Base-by-base conservation (phyloP, 2,113 vertebrate genomes). In the Protobothrops mucrosquamatus region DNA sequence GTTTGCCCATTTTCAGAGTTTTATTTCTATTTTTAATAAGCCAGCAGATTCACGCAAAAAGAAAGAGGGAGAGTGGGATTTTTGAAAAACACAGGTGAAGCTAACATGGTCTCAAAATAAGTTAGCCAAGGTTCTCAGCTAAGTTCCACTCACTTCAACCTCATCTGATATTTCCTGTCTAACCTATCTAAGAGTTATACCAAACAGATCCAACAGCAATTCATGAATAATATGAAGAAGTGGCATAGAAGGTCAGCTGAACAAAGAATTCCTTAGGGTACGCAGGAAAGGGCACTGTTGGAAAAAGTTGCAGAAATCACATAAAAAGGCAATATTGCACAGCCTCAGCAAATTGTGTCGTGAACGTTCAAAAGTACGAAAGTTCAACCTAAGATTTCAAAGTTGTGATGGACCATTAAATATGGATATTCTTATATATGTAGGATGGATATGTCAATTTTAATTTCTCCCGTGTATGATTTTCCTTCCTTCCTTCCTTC, bases 171-270 rank as follows among this genome's bases (percentile, higher is more conserved):
- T 34, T 26, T 3, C n/a, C 52, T 51, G 52, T 69, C 89, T 61
- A 90, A 55, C 74, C 23, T 61, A 54, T 34, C 3, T 90, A 46
- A 93, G 61, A 90, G 88, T 85, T 91, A 87, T 95, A 86, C 22
- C 14, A 43, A 85, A 94, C 91, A 85, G 61, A 87, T 91, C n/a
- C 93, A 93, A 56, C 34, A 10, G 57, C 92, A 61, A 43, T 90
- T 48, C 92, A 91, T 89, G 89, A 96, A 43, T 6, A 93, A 90
- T 91, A 93, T 26, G 54, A 95, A 57, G 18, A 94, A 93, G 11
- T 51, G 22, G 4, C 54, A 11, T 14, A 92, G 61, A 92, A 93
- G 29, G 61, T 29, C 81, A 51, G 56, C 91, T 24, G 85, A 89
- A 95, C 91, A 95, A 7, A n/a, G 0, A 92, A 88, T 94, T 91